Percentiles rank a stretch among this genome's conserved stretches.
Evolutionary conservation across 1,140 invertebrate species (phyloP).

Genomic region (Diprion similis): DNA sequence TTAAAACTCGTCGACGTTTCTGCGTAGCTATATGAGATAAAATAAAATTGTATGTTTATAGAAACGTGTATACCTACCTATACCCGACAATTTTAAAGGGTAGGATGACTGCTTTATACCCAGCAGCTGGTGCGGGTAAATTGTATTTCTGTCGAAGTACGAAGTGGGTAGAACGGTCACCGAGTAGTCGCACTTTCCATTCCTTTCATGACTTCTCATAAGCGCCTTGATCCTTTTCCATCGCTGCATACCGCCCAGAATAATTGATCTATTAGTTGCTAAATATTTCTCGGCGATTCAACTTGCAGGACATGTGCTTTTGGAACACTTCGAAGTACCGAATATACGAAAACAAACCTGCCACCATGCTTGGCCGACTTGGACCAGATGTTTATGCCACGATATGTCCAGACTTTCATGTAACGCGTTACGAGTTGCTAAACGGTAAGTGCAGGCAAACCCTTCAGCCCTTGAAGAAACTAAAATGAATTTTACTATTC

Average conservation of each 20-base stretch:
- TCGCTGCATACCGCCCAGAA: too few species aligned
- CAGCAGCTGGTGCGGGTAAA: too few species aligned
- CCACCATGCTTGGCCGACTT: constrained; percentile 50
- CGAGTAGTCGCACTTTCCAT: constrained; percentile 13
- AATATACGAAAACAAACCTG: constrained; percentile 59
- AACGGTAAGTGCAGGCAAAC: constrained; percentile 45
- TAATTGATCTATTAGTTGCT: too few species aligned
- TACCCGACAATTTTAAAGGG: not conserved
- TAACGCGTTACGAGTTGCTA: constrained; percentile 47
- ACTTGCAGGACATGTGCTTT: constrained; percentile 57
- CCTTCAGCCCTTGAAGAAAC: not conserved
- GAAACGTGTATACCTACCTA: not conserved
- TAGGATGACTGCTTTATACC: too few species aligned
- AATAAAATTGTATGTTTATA: not conserved
- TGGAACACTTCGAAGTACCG: constrained; percentile 52
- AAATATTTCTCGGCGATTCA: too few species aligned
- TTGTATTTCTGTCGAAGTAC: not conserved
- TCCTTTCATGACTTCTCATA: constrained; percentile 16
- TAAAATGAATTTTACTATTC: not conserved
- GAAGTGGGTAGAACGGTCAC: not conserved
- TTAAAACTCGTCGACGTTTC: too few species aligned
- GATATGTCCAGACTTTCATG: constrained; percentile 45
- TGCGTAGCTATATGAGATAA: too few species aligned
- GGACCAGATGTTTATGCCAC: constrained; percentile 43
- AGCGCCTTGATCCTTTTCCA: too few species aligned